phyloP scores from a whole-genome alignment of 2,113 vertebrate genomes.

The Dascyllus trimaculatus region DNA sequence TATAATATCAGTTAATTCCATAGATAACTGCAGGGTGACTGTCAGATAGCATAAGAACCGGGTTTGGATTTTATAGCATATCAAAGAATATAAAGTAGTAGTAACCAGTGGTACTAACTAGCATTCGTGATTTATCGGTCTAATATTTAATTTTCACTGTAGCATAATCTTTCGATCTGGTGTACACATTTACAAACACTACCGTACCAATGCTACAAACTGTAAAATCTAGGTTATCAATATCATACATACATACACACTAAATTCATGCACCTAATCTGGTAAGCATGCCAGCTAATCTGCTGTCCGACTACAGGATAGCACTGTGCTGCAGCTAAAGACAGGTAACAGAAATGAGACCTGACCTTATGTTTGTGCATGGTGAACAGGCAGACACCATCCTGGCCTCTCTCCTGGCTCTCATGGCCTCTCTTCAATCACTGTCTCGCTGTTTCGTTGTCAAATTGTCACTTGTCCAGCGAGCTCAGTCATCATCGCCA shows the following conservation, averaged over 20 bases:
- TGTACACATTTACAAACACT: no score
- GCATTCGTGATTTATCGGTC: neutral
- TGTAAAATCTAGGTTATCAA: no score
- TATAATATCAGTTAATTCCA: slow-evolving; percentile 18
- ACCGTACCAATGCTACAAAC: no score
- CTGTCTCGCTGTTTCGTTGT: slow-evolving; percentile 58
- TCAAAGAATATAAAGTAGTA: neutral
- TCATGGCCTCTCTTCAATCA: slow-evolving; percentile 79
- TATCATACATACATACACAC: neutral
- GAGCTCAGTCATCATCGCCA: slow-evolving; percentile 59
- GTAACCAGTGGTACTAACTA: neutral
- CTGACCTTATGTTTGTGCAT: slow-evolving; percentile 87
- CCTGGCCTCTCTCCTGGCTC: slow-evolving; percentile 79
- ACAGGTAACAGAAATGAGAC: slow-evolving; percentile 50
- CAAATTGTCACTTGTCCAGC: slow-evolving; percentile 60
- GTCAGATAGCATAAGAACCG: neutral
- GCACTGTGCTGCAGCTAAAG: slow-evolving; percentile 8
- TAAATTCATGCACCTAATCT: neutral
- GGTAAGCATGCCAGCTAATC: neutral
- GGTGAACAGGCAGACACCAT: slow-evolving; percentile 85
- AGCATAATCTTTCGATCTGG: neutral
- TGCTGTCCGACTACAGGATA: neutral
- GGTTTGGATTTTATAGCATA: neutral
- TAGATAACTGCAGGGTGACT: neutral
- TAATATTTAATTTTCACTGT: neutral